Evolutionary conservation across 2,888 invertebrate genomes (phyloP), one percentile per base, ranked within the genome.

Genomic region (Parasteatoda lunata): DNA sequence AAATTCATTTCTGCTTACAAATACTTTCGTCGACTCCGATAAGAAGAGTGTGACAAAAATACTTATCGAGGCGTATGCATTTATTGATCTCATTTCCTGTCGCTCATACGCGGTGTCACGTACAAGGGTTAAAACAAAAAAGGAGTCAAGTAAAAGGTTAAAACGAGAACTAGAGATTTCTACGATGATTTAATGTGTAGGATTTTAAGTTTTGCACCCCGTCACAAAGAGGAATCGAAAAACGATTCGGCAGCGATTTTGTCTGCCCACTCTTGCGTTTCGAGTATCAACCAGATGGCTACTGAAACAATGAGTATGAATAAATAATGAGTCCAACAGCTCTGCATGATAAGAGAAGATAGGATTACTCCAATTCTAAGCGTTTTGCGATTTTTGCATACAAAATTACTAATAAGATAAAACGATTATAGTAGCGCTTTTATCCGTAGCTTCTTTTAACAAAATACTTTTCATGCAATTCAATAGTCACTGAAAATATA

Each of bases 101-200:
- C 59, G n/a, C 7, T n/a, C 59, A 0, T 59, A 9, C 4, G 6
- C 59, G n/a, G n/a, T 59, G 11, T 59, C 59, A 59, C 59, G 59
- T n/a, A n/a, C 8, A 5, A 59, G n/a, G 59, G 9, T 59, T n/a
- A 59, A 59, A 59, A 59, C 11, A 59, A 59, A 59, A 59, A 13
- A 59, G n/a, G 59, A n/a, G 9, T 59, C 59, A 59, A 59, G n/a
- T 59, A 59, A 59, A n/a, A 59, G 59, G 59, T 59, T 59, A 59
- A 59, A 59, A 59, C 11, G 11, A 59, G 59, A n/a, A n/a, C n/a
- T 9, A 13, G 11, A 3, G 8, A 59, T 59, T n/a, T 59, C 59
- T n/a, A 59, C 7, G 59, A 59, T n/a, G 59, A 59, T 59, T n/a
- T 59, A 7, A 59, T 59, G 59, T 59, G 54, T 54, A 9, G 59